A percentile compares a stretch with the other conserved stretches of the same genome.
Evolutionary conservation across 2,797 vertebrate species (phyloP).

Genomic region (Dipus sagitta): DNA sequence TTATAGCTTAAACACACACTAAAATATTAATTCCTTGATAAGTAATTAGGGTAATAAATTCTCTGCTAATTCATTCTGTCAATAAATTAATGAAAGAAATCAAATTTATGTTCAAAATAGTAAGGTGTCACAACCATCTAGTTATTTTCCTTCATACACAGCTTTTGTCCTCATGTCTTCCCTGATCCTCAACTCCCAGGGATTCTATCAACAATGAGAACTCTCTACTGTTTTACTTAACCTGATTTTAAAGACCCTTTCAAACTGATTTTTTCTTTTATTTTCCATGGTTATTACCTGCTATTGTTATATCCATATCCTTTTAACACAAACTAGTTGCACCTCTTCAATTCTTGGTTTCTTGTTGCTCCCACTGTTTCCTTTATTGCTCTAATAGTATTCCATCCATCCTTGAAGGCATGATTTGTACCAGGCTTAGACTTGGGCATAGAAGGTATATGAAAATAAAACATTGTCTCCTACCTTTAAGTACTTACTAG

Average conservation of each 20-base stretch:
- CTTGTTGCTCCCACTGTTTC: background rate
- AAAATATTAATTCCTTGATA: slow-evolving; percentile 8
- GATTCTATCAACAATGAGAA: background rate
- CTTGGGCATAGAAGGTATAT: background rate
- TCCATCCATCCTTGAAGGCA: background rate
- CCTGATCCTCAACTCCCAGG: background rate
- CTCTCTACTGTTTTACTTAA: background rate
- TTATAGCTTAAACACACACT: background rate
- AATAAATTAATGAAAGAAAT: background rate
- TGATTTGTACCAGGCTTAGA: background rate
- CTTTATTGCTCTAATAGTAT: background rate
- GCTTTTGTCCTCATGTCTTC: background rate
- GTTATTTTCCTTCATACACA: background rate
- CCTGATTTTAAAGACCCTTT: background rate
- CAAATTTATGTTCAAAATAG: background rate
- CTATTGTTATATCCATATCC: background rate
- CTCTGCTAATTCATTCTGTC: background rate
- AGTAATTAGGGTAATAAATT: background rate
- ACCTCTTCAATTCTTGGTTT: background rate
- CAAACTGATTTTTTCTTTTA: background rate
- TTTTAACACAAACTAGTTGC: background rate
- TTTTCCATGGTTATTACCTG: slow-evolving; percentile 2
- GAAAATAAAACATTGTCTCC: background rate
- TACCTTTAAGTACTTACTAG: background rate
- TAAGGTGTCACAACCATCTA: background rate